Evolutionary conservation across 2,888 invertebrate species (phyloP).

Genomic region (Ypsolopha scabrella): DNA sequence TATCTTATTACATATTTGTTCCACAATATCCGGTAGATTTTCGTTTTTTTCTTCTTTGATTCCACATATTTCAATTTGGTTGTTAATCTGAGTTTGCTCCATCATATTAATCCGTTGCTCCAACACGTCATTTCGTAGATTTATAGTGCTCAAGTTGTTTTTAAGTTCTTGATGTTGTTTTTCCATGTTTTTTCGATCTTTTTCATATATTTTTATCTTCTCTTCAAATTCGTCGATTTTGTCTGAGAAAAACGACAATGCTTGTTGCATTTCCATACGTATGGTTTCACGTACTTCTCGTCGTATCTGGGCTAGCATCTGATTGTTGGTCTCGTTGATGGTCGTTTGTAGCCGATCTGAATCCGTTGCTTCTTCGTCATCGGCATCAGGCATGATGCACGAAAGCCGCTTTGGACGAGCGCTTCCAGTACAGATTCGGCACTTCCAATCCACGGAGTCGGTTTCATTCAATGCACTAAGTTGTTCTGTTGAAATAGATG

Average conservation of each 20-base stretch:
- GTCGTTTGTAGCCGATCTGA: background rate
- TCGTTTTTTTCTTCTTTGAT: background rate
- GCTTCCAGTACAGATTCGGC: background rate
- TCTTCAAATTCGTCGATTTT: constrained; percentile 7
- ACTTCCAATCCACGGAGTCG: constrained; percentile 9
- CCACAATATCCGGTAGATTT: background rate
- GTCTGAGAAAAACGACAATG: background rate
- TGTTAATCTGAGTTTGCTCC: background rate
- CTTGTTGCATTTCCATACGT: background rate
- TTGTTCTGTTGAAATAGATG: background rate
- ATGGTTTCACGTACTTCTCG: background rate
- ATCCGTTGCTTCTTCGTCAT: constrained; percentile 17
- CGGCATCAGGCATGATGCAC: background rate
- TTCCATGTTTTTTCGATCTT: background rate
- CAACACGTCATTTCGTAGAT: background rate
- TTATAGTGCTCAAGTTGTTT: background rate
- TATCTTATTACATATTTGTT: background rate
- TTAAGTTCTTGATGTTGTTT: background rate
- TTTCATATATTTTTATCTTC: constrained; percentile 2
- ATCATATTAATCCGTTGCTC: background rate
- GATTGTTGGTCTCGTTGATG: background rate
- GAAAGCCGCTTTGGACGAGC: background rate
- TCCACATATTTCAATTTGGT: background rate
- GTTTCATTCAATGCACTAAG: constrained; percentile 5
- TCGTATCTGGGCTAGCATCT: background rate